These are phyloP conservation scores for Molossus alvarezi DNA, from an alignment of 2,797 vertebrate genomes.

Conservation along the genomic window DNA sequence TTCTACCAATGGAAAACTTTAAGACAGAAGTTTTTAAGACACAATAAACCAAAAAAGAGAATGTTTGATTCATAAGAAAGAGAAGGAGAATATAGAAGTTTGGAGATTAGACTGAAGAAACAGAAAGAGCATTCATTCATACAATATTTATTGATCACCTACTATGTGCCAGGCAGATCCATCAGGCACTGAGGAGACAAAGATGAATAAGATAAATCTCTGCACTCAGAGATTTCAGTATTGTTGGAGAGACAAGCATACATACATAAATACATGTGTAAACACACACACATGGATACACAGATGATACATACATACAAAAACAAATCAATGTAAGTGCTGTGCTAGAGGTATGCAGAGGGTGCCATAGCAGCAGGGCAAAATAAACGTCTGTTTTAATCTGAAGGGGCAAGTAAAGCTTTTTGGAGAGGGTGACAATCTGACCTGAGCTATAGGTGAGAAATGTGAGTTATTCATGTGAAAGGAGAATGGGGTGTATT, in stretches of 20 bases:
- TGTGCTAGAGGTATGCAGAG: not conserved
- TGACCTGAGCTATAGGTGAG: conserved; percentile 47
- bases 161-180: not conserved
- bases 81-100: conserved; percentile 35
- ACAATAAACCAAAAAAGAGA: conserved; percentile 26
- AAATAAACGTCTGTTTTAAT: conserved; percentile 30
- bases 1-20: not conserved
- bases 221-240: conserved; percentile 8
- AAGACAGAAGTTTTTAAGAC: conserved; percentile 5
- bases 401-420: not conserved
- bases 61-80: not conserved
- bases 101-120: conserved; percentile 41
- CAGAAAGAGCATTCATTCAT: not conserved
- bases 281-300: no score
- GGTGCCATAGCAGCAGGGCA: not conserved
- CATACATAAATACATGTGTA: not conserved
- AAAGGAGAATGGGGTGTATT: not conserved
- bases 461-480: conserved; percentile 44
- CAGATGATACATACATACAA: not conserved
- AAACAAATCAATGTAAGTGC: not conserved
- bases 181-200: not conserved
- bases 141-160: conserved; percentile 16
- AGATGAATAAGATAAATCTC: conserved; percentile 28
- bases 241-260: not conserved
- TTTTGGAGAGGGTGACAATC: not conserved